phyloP scores from a whole-genome alignment of 2,113 vertebrate genomes.

The Mustela nigripes region DNA sequence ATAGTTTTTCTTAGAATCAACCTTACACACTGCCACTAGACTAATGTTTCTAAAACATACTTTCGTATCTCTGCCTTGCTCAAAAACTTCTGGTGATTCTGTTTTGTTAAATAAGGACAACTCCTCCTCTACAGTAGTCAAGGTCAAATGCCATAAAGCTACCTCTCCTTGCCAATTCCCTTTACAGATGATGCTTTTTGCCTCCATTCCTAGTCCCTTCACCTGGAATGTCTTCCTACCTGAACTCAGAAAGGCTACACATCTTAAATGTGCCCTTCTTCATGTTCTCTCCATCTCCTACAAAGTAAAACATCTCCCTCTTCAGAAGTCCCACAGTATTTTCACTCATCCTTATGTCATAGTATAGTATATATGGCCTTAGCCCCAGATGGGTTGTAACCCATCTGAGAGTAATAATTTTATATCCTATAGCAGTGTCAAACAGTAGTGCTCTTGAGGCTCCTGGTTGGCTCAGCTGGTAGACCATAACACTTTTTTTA shows the following conservation, averaged over 20 bases:
- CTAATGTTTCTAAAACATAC: constrained; percentile 34
- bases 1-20: not conserved
- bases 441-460: not conserved
- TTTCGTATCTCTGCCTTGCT: not conserved
- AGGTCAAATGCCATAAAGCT: not conserved
- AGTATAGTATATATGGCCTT: not conserved
- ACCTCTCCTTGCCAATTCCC: not conserved
- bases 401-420: not conserved
- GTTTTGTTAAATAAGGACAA: not conserved
- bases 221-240: not conserved
- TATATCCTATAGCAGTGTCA: not conserved
- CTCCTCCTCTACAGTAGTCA: not conserved
- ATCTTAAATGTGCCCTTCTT: constrained; percentile 23
- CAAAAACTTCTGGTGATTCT: not conserved
- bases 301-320: not conserved
- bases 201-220: constrained; percentile 31
- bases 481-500: not conserved
- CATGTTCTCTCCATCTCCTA: constrained; percentile 19
- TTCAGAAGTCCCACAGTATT: not conserved
- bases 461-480: not conserved
- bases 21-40: not conserved
- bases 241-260: not conserved
- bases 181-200: constrained; percentile 17
- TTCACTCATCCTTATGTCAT: not conserved
- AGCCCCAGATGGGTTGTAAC: not conserved